phyloP scores from a whole-genome alignment of 1,140 invertebrate genomes.

The Drosophila azteca region DNA sequence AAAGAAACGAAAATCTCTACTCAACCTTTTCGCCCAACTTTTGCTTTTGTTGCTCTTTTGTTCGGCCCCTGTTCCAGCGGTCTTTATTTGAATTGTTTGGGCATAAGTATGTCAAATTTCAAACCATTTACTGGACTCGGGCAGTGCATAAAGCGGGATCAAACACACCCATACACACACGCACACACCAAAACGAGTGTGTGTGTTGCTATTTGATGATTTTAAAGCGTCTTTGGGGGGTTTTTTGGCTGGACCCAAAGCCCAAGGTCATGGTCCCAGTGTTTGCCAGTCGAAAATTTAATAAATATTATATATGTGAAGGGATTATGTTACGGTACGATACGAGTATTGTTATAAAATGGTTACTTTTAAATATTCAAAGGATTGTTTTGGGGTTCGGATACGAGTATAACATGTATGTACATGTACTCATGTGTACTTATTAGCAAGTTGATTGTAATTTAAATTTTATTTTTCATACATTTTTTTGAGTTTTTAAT shows the following conservation, averaged over 20 bases:
- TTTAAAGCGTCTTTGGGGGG: constrained; percentile 46
- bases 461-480: constrained; percentile 41
- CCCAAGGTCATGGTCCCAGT: constrained; percentile 30
- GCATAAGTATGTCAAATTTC: constrained; percentile 56
- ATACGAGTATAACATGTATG: constrained; percentile 17
- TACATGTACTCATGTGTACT: constrained; percentile 24
- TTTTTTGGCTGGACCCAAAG: constrained; percentile 24
- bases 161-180: too few relatives aligned
- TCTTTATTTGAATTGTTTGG: constrained; percentile 54
- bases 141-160: constrained; percentile 38
- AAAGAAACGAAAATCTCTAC: constrained; percentile 23
- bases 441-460: constrained; percentile 11
- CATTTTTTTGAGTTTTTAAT: constrained; percentile 10
- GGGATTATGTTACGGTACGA: constrained; percentile 27
- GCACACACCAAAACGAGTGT: neutral
- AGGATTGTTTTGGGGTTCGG: neutral
- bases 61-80: constrained; percentile 20
- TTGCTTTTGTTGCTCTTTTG: constrained; percentile 34
- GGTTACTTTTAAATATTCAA: constrained; percentile 48
- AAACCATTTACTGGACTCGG: constrained; percentile 48
- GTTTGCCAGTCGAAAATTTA: constrained; percentile 27
- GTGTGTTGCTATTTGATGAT: constrained; percentile 36
- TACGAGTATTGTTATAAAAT: constrained; percentile 30
- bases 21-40: constrained; percentile 25
- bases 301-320: constrained; percentile 53